Conservation (phyloP, 2,888 invertebrate genomes). For the Anoncus sp. region DNA sequence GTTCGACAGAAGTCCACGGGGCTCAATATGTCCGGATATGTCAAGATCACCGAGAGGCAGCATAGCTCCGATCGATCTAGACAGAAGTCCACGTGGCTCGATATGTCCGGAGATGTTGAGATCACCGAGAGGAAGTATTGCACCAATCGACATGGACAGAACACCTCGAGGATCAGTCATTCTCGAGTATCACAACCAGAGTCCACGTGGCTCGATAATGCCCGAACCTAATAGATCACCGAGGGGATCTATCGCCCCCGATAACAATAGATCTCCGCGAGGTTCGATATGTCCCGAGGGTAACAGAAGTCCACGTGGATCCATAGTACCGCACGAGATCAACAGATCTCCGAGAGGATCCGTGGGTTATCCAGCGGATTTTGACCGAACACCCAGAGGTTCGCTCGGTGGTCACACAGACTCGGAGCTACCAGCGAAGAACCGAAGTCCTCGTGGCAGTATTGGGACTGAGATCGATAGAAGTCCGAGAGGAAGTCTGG, state of each 20-base stretch:
- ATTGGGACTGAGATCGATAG: conserved; percentile 84
- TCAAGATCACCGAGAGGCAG: conserved; percentile 85
- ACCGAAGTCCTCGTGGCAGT: conserved; percentile 85
- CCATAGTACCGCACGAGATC: conserved; percentile 80
- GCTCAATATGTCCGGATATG: conserved; percentile 86
- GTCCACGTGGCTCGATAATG: conserved; percentile 82
- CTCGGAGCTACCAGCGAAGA: conserved; percentile 65
- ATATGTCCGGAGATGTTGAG: conserved; percentile 85
- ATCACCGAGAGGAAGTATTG: conserved; percentile 83
- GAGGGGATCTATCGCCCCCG: conserved; percentile 84
- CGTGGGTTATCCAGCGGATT: conserved; percentile 83
- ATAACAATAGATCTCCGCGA: conserved; percentile 84
- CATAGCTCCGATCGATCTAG: conserved; percentile 84
- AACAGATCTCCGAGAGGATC: conserved; percentile 83
- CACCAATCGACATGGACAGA: conserved; percentile 79
- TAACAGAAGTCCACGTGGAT: conserved; percentile 86
- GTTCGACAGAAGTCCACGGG: conserved; percentile 86
- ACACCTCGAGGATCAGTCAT: conserved; percentile 87
- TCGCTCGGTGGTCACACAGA: conserved; percentile 70
- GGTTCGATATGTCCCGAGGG: conserved; percentile 85
- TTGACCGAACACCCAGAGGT: conserved; percentile 81
- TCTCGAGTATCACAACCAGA: conserved; percentile 82
- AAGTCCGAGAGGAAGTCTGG: conserved; percentile 82
- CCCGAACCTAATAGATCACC: conserved; percentile 82
- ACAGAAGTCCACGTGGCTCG: conserved; percentile 86